A percentile compares a stretch with the other conserved stretches of the same genome.
Evolutionary conservation across 2,113 vertebrate genomes (phyloP).

Genomic region (Aplodontia rufa): DNA sequence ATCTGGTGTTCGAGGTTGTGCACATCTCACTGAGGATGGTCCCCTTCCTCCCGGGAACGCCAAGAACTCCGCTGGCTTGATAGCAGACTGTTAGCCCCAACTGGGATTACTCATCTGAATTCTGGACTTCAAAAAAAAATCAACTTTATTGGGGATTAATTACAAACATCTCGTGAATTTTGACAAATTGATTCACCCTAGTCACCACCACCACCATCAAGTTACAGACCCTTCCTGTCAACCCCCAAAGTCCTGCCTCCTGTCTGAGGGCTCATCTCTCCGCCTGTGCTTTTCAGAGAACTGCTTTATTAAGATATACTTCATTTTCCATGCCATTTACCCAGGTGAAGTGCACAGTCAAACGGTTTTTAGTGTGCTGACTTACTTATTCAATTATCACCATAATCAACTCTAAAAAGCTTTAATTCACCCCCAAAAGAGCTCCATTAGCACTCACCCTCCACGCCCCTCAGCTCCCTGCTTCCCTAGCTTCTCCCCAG

Average conservation of each 20-base stretch:
- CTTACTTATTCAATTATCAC: background rate
- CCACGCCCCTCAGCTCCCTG: background rate
- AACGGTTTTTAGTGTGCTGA: background rate
- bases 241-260: background rate
- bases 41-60: background rate
- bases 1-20: accelerated
- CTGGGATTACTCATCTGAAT: background rate
- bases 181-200: background rate
- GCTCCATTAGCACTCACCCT: background rate
- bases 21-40: background rate
- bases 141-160: background rate
- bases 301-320: background rate
- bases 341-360: background rate
- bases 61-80: background rate
- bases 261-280: background rate
- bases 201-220: background rate
- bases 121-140: background rate
- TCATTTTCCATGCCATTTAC: background rate
- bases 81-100: background rate
- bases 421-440: background rate
- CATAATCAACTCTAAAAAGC: background rate
- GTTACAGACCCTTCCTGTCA: background rate
- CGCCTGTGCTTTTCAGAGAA: background rate
- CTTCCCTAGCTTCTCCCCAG: background rate
- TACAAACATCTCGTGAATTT: background rate